These are phyloP conservation scores for Holcopasites calliopsidis DNA, from an alignment of 1,140 invertebrate species.

Conservation along the genomic window DNA sequence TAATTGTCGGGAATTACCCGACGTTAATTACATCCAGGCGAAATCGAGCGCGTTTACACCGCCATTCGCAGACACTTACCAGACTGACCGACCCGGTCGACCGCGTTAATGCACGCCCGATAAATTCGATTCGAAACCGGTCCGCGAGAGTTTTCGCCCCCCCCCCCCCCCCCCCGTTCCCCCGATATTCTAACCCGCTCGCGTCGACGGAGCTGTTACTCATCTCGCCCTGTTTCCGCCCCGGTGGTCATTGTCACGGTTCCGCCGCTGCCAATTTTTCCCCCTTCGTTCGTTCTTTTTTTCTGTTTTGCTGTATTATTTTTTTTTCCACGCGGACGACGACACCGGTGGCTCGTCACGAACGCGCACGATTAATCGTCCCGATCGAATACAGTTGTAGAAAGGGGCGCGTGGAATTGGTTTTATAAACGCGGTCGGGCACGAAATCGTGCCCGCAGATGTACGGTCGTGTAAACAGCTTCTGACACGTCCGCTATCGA, in stretches of 20 bases:
- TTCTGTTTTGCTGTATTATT: constrained; percentile 44
- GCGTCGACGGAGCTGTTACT: constrained; percentile 45
- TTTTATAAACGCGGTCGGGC: constrained; percentile 62
- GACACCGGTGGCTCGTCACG: constrained; percentile 49
- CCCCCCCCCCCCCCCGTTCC: constrained; percentile 21
- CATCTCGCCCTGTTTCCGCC: constrained; percentile 23
- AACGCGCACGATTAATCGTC: constrained; percentile 57
- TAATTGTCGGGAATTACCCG: constrained; percentile 64
- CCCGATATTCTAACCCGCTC: constrained; percentile 45
- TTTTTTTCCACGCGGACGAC: constrained; percentile 40
- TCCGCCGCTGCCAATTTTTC: constrained; percentile 27
- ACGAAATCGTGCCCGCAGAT: constrained; percentile 41
- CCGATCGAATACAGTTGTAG: constrained; percentile 10
- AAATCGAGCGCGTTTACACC: constrained; percentile 47
- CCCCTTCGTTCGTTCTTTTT: not conserved
- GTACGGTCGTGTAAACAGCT: constrained; percentile 52
- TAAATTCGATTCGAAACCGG: constrained; percentile 55
- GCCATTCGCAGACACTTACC: constrained; percentile 59
- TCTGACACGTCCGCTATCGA: constrained; percentile 27
- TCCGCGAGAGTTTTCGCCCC: constrained; percentile 15
- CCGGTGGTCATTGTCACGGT: not conserved
- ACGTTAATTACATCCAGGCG: constrained; percentile 61
- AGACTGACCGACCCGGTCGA: constrained; percentile 49
- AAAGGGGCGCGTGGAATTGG: constrained; percentile 16
- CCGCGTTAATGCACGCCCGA: constrained; percentile 62